Conservation (phyloP, 2,888 invertebrate genomes). For the Hirudinaria manillensis region DNA sequence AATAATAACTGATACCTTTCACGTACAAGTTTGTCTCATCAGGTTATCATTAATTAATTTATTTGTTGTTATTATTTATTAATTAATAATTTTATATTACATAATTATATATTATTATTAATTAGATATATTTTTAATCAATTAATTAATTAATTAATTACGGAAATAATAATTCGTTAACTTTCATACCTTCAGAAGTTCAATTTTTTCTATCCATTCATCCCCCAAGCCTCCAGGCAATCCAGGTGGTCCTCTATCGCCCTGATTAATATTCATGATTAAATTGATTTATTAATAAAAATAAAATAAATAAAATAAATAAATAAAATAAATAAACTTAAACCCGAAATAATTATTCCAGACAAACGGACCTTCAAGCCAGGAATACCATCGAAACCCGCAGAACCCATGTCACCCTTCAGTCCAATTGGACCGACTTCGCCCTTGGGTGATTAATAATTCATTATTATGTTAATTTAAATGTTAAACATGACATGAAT, state of each 20-base stretch:
- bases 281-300: not conserved
- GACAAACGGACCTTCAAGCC: slow-evolving; percentile 32
- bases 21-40: too few relatives aligned
- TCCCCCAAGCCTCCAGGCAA: slow-evolving; percentile 33
- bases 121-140: too few relatives aligned
- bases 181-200: slow-evolving; percentile 29
- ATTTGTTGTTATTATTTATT: too few relatives aligned
- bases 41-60: too few relatives aligned
- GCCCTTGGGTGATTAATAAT: slow-evolving; percentile 5
- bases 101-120: too few relatives aligned
- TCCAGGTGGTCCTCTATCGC: slow-evolving; percentile 31
- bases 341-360: too few relatives aligned
- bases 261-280: slow-evolving; percentile 18
- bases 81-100: too few relatives aligned
- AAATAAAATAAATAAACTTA: not conserved
- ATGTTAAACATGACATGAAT: too few relatives aligned
- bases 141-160: too few relatives aligned
- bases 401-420: slow-evolving; percentile 29
- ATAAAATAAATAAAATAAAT: not conserved
- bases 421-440: slow-evolving; percentile 20
- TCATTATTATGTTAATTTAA: too few relatives aligned
- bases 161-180: not conserved
- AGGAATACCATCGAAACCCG: slow-evolving; percentile 32
- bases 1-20: too few relatives aligned
- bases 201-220: slow-evolving; percentile 31